These are phyloP conservation scores for Ctenicera cuprea DNA, from an alignment of 2,888 invertebrate species.

Conservation along the genomic window DNA sequence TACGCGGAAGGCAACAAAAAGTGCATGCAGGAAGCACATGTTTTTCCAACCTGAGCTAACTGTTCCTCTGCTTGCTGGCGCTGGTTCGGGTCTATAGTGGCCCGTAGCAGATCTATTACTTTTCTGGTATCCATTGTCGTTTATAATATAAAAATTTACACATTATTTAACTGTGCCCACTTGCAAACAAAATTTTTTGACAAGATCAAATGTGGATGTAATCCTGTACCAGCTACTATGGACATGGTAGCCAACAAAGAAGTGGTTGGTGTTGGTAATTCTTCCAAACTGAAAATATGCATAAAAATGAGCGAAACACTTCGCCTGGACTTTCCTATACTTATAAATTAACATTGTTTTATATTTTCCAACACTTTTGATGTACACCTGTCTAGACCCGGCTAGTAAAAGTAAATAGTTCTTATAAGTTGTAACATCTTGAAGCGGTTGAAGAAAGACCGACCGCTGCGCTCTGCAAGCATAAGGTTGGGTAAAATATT, in stretches of 20 bases:
- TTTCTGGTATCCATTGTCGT: constrained; percentile 86
- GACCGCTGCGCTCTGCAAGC: no score
- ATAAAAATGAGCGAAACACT: no score
- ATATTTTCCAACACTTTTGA: no score
- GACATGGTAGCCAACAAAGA: constrained; percentile 48
- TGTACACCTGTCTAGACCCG: no score
- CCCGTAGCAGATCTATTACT: constrained; percentile 91
- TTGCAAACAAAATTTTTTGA: constrained; percentile 31
- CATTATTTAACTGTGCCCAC: constrained; percentile 26
- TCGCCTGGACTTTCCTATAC: no score
- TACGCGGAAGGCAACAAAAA: constrained; percentile 38
- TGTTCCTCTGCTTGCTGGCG: constrained; percentile 95
- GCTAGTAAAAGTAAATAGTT: no score
- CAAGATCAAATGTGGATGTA: no score
- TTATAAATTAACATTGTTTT: no score
- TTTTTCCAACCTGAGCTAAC: constrained; percentile 84
- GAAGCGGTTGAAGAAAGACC: no score
- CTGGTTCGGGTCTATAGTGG: constrained; percentile 92
- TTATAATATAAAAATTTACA: constrained; percentile 14
- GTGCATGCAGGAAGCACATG: constrained; percentile 64
- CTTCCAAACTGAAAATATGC: neutral
- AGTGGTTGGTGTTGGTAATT: no score
- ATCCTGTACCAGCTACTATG: constrained; percentile 35
- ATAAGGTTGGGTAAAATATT: no score
- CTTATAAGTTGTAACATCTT: no score